These are phyloP conservation scores for Autographa pulchrina DNA, from an alignment of 2,888 invertebrate species.

Conservation along the genomic window DNA sequence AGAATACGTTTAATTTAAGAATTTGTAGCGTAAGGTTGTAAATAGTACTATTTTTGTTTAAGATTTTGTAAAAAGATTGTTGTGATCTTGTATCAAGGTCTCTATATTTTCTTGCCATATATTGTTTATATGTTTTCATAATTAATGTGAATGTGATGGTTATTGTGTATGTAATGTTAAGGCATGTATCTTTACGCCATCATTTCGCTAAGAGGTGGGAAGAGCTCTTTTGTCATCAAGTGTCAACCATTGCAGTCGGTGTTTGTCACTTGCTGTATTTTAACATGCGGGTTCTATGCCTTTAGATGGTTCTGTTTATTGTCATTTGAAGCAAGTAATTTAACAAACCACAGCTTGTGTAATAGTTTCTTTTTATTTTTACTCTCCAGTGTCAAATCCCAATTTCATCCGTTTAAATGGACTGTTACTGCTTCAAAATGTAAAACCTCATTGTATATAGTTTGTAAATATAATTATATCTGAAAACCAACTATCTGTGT, in stretches of 20 bases:
- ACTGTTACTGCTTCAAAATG: slow-evolving; percentile 39
- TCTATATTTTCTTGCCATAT: slow-evolving; percentile 87
- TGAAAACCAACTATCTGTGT: slow-evolving; percentile 36
- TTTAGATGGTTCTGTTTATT: slow-evolving; percentile 41
- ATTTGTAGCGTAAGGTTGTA: slow-evolving; percentile 55
- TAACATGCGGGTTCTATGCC: slow-evolving; percentile 9
- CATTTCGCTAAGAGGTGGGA: not conserved
- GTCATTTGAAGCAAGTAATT: slow-evolving; percentile 41
- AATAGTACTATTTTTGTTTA: slow-evolving; percentile 66
- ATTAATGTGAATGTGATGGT: slow-evolving; percentile 37
- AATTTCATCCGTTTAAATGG: not conserved
- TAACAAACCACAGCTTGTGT: not conserved
- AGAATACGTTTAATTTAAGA: slow-evolving; percentile 93
- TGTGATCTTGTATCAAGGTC: slow-evolving; percentile 88
- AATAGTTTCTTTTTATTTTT: not conserved
- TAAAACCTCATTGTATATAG: slow-evolving; percentile 60
- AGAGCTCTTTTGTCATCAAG: not conserved
- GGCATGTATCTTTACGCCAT: slow-evolving; percentile 6
- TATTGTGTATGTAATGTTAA: slow-evolving; percentile 26
- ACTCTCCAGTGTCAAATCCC: too few species aligned
- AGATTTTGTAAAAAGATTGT: slow-evolving; percentile 79
- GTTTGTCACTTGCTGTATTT: slow-evolving; percentile 16
- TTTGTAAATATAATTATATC: slow-evolving; percentile 59
- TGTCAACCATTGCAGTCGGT: slow-evolving; percentile 11
- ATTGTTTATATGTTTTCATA: slow-evolving; percentile 70